Conservation (phyloP, 2,797 vertebrate genomes). For the Leontocebus nigricollis region DNA sequence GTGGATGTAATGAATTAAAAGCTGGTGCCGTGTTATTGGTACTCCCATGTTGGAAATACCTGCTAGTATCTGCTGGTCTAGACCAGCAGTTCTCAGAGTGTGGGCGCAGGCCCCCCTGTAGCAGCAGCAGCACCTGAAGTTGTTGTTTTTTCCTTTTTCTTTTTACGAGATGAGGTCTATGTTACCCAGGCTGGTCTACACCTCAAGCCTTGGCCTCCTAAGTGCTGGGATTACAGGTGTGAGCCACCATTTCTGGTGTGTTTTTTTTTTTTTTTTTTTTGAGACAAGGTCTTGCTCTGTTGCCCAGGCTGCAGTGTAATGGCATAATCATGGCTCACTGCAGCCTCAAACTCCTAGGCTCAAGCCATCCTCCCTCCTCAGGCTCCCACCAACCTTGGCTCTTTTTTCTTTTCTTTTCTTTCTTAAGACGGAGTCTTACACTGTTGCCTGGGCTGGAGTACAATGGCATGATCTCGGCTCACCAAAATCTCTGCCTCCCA, state of each 20-base stretch:
- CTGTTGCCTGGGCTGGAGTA: no score
- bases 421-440: no score
- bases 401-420: not conserved
- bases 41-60: not conserved
- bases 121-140: not conserved
- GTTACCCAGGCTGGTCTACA: not conserved
- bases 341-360: not conserved
- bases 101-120: no score
- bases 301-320: not conserved
- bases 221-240: not conserved
- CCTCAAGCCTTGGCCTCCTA: not conserved
- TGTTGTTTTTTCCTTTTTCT: not conserved
- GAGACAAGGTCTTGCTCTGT: not conserved
- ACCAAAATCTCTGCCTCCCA: no score
- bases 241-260: not conserved
- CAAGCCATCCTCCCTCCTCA: not conserved
- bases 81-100: not conserved
- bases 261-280: no score
- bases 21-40: no score
- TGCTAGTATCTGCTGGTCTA: accelerated
- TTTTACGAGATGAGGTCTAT: not conserved
- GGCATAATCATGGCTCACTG: not conserved
- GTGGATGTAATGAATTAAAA: not conserved
- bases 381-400: not conserved
- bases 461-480: no score